Conservation (phyloP, 2,113 vertebrate genomes). For the Cricetomys ansorgei region DNA sequence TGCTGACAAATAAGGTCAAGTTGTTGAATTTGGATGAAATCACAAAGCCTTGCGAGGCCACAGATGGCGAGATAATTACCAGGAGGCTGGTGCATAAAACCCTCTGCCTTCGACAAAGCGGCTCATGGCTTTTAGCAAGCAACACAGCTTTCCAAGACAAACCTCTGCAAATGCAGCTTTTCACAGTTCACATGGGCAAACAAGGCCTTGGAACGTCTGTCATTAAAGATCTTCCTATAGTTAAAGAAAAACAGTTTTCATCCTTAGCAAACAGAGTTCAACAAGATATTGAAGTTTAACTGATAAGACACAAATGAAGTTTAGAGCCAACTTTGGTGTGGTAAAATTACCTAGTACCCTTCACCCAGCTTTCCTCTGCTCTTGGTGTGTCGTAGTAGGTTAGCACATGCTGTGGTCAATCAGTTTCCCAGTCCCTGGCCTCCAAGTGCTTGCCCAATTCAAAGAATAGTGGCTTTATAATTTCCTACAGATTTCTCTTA, state of each 20-base stretch:
- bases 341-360: background rate
- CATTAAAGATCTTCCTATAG: background rate
- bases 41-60: constrained; percentile 4
- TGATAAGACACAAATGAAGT: background rate
- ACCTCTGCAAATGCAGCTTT: background rate
- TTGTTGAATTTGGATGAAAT: constrained; percentile 57
- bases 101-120: constrained; percentile 11
- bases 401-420: background rate
- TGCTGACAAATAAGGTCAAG: constrained; percentile 55
- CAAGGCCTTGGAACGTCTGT: background rate
- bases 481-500: background rate
- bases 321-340: background rate
- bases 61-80: constrained; percentile 68
- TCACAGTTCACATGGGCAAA: background rate
- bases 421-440: too few species aligned
- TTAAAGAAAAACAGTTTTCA: background rate
- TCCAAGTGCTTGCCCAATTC: background rate
- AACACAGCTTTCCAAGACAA: background rate
- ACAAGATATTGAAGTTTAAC: background rate
- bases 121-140: background rate
- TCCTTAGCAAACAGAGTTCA: background rate
- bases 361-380: background rate
- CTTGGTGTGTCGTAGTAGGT: background rate
- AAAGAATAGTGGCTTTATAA: background rate
- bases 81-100: constrained; percentile 21